Percentiles rank a stretch among this genome's conserved stretches.
Evolutionary conservation across 2,888 invertebrate genomes (phyloP).

Genomic region (Allolobophora icterica): DNA sequence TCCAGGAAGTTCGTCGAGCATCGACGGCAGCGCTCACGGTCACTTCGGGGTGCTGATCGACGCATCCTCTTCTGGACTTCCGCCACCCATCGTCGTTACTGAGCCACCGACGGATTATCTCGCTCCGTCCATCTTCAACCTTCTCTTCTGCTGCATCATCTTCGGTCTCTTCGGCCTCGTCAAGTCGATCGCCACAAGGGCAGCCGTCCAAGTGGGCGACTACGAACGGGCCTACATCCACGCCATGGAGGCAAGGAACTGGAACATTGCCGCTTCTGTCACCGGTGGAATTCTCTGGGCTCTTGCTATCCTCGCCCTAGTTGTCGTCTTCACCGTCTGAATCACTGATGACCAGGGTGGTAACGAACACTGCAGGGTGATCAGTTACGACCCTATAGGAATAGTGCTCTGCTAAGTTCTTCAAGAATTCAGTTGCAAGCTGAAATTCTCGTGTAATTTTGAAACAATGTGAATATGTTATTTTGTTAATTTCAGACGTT

Average conservation of each 20-base stretch:
- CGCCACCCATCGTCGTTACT: slow-evolving; percentile 6
- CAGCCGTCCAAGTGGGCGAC: slow-evolving; percentile 2
- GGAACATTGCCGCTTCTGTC: background rate
- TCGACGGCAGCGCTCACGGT: slow-evolving; percentile 20
- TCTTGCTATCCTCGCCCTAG: background rate
- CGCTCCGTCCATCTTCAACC: slow-evolving; percentile 26
- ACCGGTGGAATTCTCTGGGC: slow-evolving; percentile 25
- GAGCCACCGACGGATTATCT: slow-evolving; percentile 5
- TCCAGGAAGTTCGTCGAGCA: background rate
- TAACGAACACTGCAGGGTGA: background rate
- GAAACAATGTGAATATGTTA: background rate
- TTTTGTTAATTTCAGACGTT: background rate
- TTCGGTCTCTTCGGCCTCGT: slow-evolving; percentile 2
- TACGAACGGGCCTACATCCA: slow-evolving; percentile 20
- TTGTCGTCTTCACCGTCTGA: background rate
- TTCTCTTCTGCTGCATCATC: slow-evolving; percentile 18
- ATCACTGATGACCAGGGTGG: background rate
- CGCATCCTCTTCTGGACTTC: background rate
- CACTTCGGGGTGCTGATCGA: slow-evolving; percentile 29
- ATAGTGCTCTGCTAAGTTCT: background rate
- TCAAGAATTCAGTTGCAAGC: background rate
- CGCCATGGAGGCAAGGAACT: background rate
- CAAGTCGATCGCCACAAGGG: slow-evolving; percentile 21
- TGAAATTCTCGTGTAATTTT: background rate
- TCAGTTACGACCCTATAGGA: too few species aligned